These are phyloP conservation scores for Podarcis lilfordi DNA, from an alignment of 2,797 vertebrate genomes.

Conservation along the genomic window DNA sequence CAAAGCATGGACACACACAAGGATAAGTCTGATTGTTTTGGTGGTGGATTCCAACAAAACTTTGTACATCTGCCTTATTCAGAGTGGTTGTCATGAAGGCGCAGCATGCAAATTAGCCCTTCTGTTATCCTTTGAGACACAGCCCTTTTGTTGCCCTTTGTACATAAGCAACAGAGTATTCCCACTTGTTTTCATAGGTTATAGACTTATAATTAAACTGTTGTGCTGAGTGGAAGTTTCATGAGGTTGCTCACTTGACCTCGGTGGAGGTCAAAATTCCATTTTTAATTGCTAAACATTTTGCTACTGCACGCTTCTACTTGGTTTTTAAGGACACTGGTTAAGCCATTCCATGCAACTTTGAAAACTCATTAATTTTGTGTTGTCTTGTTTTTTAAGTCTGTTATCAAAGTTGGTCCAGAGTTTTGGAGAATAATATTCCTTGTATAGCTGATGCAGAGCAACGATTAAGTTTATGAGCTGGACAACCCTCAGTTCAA, in stretches of 20 bases:
- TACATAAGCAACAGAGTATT: constrained; percentile 5
- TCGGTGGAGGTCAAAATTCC: neutral
- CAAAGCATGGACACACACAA: neutral
- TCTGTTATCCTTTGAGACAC: neutral
- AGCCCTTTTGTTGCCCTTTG: constrained; percentile 30
- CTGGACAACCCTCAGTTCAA: neutral
- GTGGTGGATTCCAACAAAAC: neutral
- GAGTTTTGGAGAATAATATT: constrained; percentile 5
- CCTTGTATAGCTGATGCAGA: neutral
- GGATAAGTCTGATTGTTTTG: neutral
- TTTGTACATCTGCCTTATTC: neutral
- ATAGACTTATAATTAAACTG: constrained; percentile 31
- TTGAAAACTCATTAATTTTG: constrained; percentile 24
- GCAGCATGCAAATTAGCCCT: neutral
- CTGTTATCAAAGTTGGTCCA: constrained; percentile 16
- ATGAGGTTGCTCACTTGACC: constrained; percentile 8
- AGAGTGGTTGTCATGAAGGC: neutral
- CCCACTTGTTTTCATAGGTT: constrained; percentile 33
- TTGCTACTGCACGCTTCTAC: constrained; percentile 46
- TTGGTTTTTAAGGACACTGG: constrained; percentile 38
- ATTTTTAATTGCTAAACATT: constrained; percentile 49
- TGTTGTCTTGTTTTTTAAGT: neutral
- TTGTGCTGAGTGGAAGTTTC: neutral
- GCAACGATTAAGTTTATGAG: neutral
- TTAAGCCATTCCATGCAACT: neutral